Evolutionary conservation across 2,113 vertebrate genomes (phyloP).

Genomic region (Sebastes schlegelii): DNA sequence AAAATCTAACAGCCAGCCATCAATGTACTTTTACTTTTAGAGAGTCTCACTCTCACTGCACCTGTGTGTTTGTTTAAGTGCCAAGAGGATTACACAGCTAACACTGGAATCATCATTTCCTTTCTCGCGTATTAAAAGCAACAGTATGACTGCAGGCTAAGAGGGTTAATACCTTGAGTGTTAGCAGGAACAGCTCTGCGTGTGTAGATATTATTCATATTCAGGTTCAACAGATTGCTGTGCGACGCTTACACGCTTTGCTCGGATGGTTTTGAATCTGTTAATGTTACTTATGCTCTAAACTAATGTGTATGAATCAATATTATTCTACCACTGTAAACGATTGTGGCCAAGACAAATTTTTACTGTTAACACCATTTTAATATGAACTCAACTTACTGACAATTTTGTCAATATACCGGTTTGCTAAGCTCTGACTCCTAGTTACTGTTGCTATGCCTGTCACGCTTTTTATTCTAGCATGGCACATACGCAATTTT

Average conservation of each 20-base stretch:
- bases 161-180: constrained; percentile 46
- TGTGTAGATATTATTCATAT: constrained; percentile 38
- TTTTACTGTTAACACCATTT: background rate
- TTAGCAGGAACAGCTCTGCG: constrained; percentile 17
- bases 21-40: constrained; percentile 15
- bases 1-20: constrained; percentile 7
- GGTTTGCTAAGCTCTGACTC: background rate
- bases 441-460: background rate
- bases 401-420: background rate
- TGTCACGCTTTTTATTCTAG: no score
- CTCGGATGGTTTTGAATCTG: background rate
- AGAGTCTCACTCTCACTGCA: background rate
- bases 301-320: background rate
- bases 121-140: constrained; percentile 37
- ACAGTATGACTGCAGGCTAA: constrained; percentile 26
- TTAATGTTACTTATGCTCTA: background rate
- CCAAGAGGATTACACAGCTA: constrained; percentile 44
- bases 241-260: background rate
- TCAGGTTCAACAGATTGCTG: constrained; percentile 17
- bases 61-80: constrained; percentile 36
- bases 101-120: constrained; percentile 31
- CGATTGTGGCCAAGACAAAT: background rate
- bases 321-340: background rate
- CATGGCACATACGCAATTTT: background rate
- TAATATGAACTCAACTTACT: background rate